Conservation (phyloP, 2,888 invertebrate genomes). For the Colletes collaris region DNA sequence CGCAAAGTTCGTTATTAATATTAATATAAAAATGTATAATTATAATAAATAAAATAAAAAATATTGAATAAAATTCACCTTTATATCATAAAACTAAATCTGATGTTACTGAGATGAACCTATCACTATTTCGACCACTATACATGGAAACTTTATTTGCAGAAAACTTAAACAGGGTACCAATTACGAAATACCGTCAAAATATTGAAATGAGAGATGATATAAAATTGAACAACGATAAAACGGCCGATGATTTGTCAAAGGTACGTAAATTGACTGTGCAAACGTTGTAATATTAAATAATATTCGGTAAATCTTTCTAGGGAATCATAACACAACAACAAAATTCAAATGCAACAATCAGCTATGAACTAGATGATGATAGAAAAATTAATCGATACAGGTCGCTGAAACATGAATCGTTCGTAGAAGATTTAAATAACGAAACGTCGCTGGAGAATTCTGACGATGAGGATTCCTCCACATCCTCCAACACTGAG, state of each 20-base stretch:
- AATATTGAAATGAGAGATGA: neutral
- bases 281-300: neutral
- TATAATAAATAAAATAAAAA: too few species aligned
- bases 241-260: neutral
- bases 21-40: too few species aligned
- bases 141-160: neutral
- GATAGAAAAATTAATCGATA: neutral
- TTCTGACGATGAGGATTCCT: neutral
- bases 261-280: slow-evolving; percentile 15
- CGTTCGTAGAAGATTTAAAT: neutral
- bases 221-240: neutral
- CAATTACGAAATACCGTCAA: neutral
- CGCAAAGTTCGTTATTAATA: too few species aligned
- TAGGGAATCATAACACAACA: neutral
- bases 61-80: too few species aligned
- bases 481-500: neutral
- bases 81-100: too few species aligned
- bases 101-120: too few species aligned
- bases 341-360: neutral
- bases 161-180: neutral
- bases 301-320: neutral
- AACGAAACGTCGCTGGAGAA: neutral
- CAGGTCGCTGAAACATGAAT: slow-evolving; percentile 7
- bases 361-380: neutral
- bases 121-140: too few species aligned